Evolutionary conservation across 2,797 vertebrate genomes (phyloP), one percentile per base, ranked within the genome.

Genomic region (Lycodopsis pacificus): DNA sequence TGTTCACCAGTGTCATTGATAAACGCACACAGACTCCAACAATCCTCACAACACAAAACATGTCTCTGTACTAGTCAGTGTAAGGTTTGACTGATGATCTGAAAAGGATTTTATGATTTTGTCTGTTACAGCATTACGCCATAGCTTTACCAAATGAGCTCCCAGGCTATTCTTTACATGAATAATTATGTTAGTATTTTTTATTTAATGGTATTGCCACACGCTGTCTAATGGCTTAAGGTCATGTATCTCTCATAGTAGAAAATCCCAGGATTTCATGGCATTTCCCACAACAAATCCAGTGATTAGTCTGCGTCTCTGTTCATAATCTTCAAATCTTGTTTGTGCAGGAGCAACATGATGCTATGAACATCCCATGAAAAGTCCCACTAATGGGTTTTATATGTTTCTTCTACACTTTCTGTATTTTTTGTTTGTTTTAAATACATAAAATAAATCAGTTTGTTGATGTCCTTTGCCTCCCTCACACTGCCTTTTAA

Each of bases 281-380:
- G 88, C 80, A 83, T 94, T 94, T 92, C 71, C 84, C 64, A 77
- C 75, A 73, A 90, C 86, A 91, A 95, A 95, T 94, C 92, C 92
- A 72, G 85, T 80, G 89, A 93, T 93, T 93, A 92, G 80, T 89
- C 71, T 53, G 71, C 77, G 80, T 89, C 81, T 90, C 79, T 82
- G 57, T 82, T 79, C 59, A 69, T 94, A 93, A 94, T 95, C 93
- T 90, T 68, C 61, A 69, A 93, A 93, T 94, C 89, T 92, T 91
- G 91, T 95, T 94, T 94, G 89, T 90, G 82, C 72, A 67, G 68
- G 19, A 32, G 83, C 44, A 62, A 58, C 9, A 80, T 65, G 74
- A 86, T 79, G 72, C 71, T 54, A 48, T 42, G 17, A 44, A 69
- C 88, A 91, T 87, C 85, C 84, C 67, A 76, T 76, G 19, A 40